phyloP scores from a whole-genome alignment of 2,113 vertebrate genomes.

The Tinamus guttatus region DNA sequence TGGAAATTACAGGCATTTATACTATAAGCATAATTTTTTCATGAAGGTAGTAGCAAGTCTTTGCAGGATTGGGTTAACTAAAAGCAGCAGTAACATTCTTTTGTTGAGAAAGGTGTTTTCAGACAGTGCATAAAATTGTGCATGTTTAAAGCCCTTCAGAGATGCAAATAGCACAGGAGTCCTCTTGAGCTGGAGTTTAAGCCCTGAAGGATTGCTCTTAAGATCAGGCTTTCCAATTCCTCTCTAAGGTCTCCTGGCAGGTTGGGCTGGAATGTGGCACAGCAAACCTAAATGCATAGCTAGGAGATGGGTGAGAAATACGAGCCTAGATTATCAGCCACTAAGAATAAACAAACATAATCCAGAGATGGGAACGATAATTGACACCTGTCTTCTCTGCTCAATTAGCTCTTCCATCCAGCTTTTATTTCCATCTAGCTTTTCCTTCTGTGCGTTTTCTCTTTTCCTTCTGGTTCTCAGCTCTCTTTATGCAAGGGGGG shows the following conservation, averaged over 20 bases:
- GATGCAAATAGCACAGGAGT: not conserved
- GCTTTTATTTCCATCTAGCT: not conserved
- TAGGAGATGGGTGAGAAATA: not conserved
- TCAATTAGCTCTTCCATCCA: not conserved
- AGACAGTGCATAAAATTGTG: not conserved
- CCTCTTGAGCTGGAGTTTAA: not conserved
- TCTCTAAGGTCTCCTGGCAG: not conserved
- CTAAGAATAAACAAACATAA: not conserved
- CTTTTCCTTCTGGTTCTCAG: not conserved
- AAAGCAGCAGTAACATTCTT: not conserved
- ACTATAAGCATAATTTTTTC: not conserved
- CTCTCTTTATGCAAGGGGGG: rapidly evolving
- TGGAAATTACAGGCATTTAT: not conserved
- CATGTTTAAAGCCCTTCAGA: not conserved
- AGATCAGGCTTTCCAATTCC: not conserved
- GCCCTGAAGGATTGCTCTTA: not conserved
- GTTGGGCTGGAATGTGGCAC: not conserved
- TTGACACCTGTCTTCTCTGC: not conserved
- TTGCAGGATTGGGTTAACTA: not conserved
- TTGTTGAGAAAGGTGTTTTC: not conserved
- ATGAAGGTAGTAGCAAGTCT: not conserved
- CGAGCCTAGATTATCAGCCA: not conserved
- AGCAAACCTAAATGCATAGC: not conserved
- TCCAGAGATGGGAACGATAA: not conserved
- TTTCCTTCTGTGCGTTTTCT: not conserved